Percentiles rank a stretch among this genome's conserved stretches.
These are phyloP conservation scores for Flexamia atlantica DNA, from an alignment of 2,888 invertebrate genomes.

Conservation along the genomic window DNA sequence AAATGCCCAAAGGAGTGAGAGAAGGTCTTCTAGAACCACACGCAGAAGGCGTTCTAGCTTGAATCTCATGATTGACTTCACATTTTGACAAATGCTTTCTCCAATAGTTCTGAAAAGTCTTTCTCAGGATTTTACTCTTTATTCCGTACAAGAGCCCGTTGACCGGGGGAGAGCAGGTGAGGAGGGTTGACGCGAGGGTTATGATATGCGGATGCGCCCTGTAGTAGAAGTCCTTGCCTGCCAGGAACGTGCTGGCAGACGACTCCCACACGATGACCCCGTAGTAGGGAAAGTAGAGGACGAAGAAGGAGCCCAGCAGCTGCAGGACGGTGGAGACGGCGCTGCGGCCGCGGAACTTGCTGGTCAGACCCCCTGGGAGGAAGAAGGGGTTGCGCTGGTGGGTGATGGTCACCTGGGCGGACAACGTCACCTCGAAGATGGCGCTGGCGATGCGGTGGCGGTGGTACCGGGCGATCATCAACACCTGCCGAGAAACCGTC, in stretches of 20 bases:
- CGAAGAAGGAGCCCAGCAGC: constrained; percentile 83
- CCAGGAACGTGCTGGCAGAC: constrained; percentile 58
- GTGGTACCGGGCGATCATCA: constrained; percentile 82
- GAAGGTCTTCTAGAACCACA: constrained; percentile 87
- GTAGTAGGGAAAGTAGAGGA: constrained; percentile 87
- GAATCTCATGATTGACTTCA: constrained; percentile 86
- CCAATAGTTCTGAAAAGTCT: constrained; percentile 87
- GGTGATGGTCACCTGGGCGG: constrained; percentile 90
- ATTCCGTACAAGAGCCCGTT: constrained; percentile 89
- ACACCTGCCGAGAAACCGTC: constrained; percentile 71
- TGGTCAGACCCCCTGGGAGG: constrained; percentile 70
- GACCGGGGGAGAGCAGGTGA: constrained; percentile 84
- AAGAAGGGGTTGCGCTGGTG: constrained; percentile 88
- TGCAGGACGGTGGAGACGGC: constrained; percentile 85
- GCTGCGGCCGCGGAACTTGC: constrained; percentile 77
- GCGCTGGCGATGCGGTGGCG: constrained; percentile 91
- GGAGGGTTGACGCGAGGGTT: constrained; percentile 80
- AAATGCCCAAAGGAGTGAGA: constrained; percentile 76
- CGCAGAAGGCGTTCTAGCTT: constrained; percentile 87
- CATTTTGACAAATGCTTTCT: constrained; percentile 87
- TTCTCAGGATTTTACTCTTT: constrained; percentile 83
- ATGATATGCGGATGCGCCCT: constrained; percentile 76
- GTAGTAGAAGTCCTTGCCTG: constrained; percentile 61
- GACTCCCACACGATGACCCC: constrained; percentile 84
- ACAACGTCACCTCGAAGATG: constrained; percentile 90